Evolutionary conservation across 2,888 invertebrate genomes (phyloP).

Genomic region (Agrochola litura): DNA sequence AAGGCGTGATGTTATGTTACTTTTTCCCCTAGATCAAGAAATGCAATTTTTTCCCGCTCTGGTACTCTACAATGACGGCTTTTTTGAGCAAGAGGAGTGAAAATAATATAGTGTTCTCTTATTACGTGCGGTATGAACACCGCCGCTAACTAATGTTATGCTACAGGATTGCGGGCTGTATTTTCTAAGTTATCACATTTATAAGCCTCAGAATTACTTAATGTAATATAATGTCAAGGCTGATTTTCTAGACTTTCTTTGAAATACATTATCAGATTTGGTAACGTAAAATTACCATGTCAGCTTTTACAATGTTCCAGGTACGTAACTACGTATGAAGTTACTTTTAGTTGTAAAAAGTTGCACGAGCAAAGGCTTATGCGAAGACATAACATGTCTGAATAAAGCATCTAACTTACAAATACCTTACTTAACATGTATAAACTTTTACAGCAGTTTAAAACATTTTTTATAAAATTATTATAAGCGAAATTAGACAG

Average conservation of each 20-base stretch:
- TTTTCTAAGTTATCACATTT: conserved; percentile 14
- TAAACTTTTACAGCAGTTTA: neutral
- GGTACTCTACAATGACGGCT: too few species aligned
- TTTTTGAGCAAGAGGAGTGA: too few species aligned
- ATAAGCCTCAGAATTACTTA: neutral
- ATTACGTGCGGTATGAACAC: conserved; percentile 20
- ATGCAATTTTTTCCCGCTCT: too few species aligned
- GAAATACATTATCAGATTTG: neutral
- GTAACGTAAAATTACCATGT: neutral
- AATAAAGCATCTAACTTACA: conserved; percentile 27
- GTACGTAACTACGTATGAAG: neutral
- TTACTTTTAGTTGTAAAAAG: conserved; percentile 31
- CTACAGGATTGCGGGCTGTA: neutral
- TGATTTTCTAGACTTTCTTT: conserved; percentile 11
- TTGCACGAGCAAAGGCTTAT: conserved; percentile 14
- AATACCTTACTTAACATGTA: conserved; percentile 3
- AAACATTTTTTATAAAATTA: conserved; percentile 3
- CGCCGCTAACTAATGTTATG: neutral
- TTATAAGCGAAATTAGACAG: conserved; percentile 2
- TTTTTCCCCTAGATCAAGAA: too few species aligned
- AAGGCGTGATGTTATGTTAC: too few species aligned
- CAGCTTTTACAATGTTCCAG: neutral
- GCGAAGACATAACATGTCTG: conserved; percentile 15
- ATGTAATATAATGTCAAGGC: neutral
- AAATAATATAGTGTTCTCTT: conserved; percentile 15